These are phyloP conservation scores for Pipistrellus nathusii DNA, from an alignment of 2,797 vertebrate genomes.

Conservation along the genomic window DNA sequence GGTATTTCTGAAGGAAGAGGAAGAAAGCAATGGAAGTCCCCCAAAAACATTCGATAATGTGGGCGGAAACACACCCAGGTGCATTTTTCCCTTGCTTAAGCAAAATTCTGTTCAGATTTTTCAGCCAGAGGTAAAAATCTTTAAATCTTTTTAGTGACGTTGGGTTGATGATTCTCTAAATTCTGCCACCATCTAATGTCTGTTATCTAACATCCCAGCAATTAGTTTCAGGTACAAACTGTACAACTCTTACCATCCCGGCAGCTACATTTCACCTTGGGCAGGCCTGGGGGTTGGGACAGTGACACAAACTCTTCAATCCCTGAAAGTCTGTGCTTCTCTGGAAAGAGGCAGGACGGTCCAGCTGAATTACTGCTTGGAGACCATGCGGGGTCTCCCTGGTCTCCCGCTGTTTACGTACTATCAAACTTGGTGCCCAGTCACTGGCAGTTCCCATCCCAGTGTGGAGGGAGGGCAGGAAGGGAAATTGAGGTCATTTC, in stretches of 20 bases:
- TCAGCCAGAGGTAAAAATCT: constrained; percentile 24
- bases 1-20: constrained; percentile 15
- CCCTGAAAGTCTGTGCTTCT: background rate
- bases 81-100: background rate
- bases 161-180: background rate
- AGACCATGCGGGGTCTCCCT: background rate
- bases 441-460: background rate
- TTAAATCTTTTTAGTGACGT: background rate
- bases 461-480: constrained; percentile 40
- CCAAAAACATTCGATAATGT: background rate
- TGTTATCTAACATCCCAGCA: background rate
- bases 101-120: background rate
- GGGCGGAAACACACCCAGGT: background rate
- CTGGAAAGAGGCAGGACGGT: background rate
- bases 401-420: background rate
- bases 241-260: background rate
- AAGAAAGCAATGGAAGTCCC: background rate
- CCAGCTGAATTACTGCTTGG: background rate
- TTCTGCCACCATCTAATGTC: background rate
- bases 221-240: background rate
- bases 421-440: background rate
- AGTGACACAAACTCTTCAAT: background rate
- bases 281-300: background rate
- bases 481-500: constrained; percentile 60
- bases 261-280: background rate